Percentiles rank a stretch among this genome's conserved stretches.
Evolutionary conservation across 2,888 invertebrate genomes (phyloP).

Genomic region (Drosophila conformis): DNA sequence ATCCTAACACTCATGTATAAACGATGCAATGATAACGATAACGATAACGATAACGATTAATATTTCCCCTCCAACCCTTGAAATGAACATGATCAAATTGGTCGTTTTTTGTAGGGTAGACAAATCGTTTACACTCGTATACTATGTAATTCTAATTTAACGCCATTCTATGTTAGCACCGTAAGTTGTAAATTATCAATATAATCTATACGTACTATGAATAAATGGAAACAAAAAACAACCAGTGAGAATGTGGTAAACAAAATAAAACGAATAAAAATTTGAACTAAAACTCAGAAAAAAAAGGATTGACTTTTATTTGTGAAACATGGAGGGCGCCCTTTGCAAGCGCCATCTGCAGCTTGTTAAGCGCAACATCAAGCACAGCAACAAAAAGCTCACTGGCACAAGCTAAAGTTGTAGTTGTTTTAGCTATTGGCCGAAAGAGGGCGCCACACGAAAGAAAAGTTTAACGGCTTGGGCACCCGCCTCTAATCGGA

Average conservation of each 20-base stretch:
- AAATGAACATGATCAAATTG: slow-evolving; percentile 4
- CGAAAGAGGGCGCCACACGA: slow-evolving; percentile 12
- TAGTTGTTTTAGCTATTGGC: background rate
- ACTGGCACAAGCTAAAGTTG: background rate
- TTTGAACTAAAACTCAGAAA: slow-evolving; percentile 51
- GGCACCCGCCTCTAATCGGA: background rate
- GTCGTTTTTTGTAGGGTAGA: slow-evolving; percentile 32
- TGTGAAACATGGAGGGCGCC: slow-evolving; percentile 26
- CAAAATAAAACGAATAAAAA: slow-evolving; percentile 66
- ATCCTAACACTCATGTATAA: slow-evolving; percentile 45
- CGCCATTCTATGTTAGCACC: slow-evolving; percentile 76
- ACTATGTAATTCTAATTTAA: slow-evolving; percentile 80
- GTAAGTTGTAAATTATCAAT: slow-evolving; percentile 85
- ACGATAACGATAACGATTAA: slow-evolving; percentile 2
- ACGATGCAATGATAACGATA: slow-evolving; percentile 28
- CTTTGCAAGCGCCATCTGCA: slow-evolving; percentile 29
- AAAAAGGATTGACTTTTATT: background rate
- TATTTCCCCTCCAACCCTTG: background rate
- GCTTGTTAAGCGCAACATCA: background rate
- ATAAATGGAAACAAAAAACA: slow-evolving; percentile 62
- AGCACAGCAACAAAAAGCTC: slow-evolving; percentile 12
- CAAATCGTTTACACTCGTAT: slow-evolving; percentile 64
- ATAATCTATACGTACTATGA: slow-evolving; percentile 78
- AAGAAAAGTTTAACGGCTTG: rapidly evolving
- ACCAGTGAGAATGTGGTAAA: slow-evolving; percentile 74